Evolutionary conservation across 2,797 vertebrate genomes (phyloP), one percentile per base, ranked within the genome.

Genomic region (Myotis pilosus): DNA sequence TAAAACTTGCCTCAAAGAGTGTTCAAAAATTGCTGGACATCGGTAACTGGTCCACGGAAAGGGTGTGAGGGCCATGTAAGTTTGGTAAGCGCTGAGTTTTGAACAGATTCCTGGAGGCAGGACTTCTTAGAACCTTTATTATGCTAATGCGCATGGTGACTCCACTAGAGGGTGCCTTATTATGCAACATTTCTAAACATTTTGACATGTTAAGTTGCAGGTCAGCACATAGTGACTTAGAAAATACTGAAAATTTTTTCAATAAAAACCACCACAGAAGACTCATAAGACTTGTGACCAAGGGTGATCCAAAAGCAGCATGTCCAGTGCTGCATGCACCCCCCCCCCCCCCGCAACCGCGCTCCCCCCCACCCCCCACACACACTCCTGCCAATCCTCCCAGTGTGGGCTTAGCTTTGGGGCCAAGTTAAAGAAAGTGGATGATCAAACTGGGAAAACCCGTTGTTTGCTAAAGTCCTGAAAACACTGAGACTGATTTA

Each of bases 101-200:
- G 36, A 91, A 55, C 60, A 62, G 51, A 16, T 55, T 41, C 60
- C 51, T 60, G 51, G 19, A 23, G 33, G 22, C 17, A 81, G 71
- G 79, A 38, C 88, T 78, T 82, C 75, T 89, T 68, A 41, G 60
- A 81, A 72, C 55, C 41, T 85, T 90, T 69, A 60, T 85, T 57
- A 85, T 49, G 30, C 62, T 89, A 68, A 64, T 71, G 49, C 62
- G 8, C 51, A 16, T 5, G 2, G 51, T 4, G 23, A 86, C 41
- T 89, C 89, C 95, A 74, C 84, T 57, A 81, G 84, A 80, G 89
- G 78, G 91, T 49, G 80, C 83, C 75, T 92, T 38, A 55, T 76
- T 86, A 64, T 13, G 16, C 36, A 92, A 57, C 23, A n/a, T 74
- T 80, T 66, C 87, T 82, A 84, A 91, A 30, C 62, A 15, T 55